These are phyloP conservation scores for Sebastes variabilis DNA, from an alignment of 2,797 vertebrate genomes.

Conservation along the genomic window DNA sequence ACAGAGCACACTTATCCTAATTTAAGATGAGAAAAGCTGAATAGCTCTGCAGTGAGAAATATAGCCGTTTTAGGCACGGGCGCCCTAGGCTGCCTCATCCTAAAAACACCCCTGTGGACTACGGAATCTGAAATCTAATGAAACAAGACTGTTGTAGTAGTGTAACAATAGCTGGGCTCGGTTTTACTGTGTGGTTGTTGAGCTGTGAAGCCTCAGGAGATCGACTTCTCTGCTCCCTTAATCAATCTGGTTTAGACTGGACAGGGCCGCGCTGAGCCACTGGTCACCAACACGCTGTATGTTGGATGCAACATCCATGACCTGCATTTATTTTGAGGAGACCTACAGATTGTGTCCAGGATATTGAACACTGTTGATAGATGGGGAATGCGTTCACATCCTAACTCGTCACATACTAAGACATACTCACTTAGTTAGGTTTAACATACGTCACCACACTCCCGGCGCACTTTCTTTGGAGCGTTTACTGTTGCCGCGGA, in stretches of 20 bases:
- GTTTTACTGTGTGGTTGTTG: conserved; percentile 38
- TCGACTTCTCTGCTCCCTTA: conserved; percentile 44
- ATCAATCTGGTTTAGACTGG: conserved; percentile 63
- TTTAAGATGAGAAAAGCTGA: not conserved
- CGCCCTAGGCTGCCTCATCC: not conserved
- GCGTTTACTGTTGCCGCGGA: too few relatives aligned
- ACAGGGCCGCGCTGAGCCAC: conserved; percentile 47
- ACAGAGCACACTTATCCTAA: not conserved
- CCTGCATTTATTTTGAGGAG: conserved; percentile 57
- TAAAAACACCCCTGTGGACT: not conserved
- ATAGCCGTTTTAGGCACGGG: not conserved
- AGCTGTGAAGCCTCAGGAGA: conserved; percentile 48
- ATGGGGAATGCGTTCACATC: conserved; percentile 1
- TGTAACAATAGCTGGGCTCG: conserved; percentile 16
- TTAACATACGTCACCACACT: too few relatives aligned
- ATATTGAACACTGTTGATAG: conserved; percentile 44
- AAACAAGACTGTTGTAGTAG: conserved; percentile 10
- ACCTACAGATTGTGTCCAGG: conserved; percentile 26
- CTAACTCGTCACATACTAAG: not conserved
- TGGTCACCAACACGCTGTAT: conserved; percentile 40
- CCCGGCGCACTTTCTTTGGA: too few relatives aligned
- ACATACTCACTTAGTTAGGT: too few relatives aligned
- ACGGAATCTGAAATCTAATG: conserved; percentile 22
- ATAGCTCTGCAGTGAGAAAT: not conserved
- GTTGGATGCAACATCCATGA: conserved; percentile 44